These are phyloP conservation scores for Crotalus horridus DNA, from an alignment of 2,113 vertebrate genomes.

Conservation along the genomic window DNA sequence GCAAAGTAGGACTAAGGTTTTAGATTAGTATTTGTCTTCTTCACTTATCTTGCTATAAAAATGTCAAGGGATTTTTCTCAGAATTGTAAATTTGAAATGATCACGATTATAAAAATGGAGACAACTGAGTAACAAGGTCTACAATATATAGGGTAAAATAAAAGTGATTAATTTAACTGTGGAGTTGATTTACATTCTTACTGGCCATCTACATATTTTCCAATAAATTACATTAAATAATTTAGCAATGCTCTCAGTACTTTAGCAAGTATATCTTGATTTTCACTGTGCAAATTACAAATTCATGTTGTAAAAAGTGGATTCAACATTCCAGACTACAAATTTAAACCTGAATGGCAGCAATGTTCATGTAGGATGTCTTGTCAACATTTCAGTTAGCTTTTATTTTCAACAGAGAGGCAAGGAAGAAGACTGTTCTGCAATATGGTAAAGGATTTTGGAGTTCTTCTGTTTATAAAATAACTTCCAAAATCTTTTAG, in stretches of 20 bases:
- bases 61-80: not conserved
- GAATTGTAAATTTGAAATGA: not conserved
- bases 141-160: not conserved
- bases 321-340: not conserved
- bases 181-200: not conserved
- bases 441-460: not conserved
- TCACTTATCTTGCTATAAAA: not conserved
- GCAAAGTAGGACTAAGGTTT: not conserved
- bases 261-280: not conserved
- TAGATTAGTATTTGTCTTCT: not conserved
- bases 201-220: not conserved
- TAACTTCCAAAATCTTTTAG: not conserved
- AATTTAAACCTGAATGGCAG: not conserved
- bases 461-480: not conserved
- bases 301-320: not conserved
- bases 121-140: not conserved
- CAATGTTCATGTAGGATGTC: not conserved
- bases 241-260: not conserved
- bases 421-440: not conserved
- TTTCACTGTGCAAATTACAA: not conserved
- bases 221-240: not conserved
- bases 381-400: not conserved
- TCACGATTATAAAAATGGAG: not conserved
- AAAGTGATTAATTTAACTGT: not conserved
- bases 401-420: not conserved